These are phyloP conservation scores for Odocoileus hemionus DNA, from an alignment of 2,113 vertebrate species.

Conservation along the genomic window DNA sequence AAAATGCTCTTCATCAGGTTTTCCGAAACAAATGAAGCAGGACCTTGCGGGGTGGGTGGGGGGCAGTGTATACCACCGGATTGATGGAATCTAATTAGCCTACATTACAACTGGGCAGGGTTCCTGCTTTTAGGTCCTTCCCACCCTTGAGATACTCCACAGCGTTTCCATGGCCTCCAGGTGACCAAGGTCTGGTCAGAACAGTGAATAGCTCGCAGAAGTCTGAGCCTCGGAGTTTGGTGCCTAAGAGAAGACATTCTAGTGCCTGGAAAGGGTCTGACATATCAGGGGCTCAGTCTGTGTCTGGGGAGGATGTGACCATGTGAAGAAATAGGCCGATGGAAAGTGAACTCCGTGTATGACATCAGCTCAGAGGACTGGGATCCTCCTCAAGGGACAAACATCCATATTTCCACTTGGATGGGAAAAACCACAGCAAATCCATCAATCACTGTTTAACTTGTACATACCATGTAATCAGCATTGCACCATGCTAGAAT, in stretches of 20 bases:
- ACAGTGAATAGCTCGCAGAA: background rate
- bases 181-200: background rate
- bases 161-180: background rate
- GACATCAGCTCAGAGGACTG: background rate
- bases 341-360: accelerated
- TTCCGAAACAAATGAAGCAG: background rate
- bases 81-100: background rate
- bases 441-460: background rate
- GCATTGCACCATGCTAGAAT: background rate
- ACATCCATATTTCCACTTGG: background rate
- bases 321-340: background rate
- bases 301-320: background rate
- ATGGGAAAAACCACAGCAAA: background rate
- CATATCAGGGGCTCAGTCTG: too few species aligned
- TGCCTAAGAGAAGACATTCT: background rate
- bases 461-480: background rate
- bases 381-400: background rate
- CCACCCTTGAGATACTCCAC: background rate
- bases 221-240: background rate
- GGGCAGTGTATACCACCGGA: background rate
- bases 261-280: background rate
- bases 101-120: background rate
- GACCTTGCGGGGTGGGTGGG: background rate
- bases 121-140: background rate
- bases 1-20: background rate